These are phyloP conservation scores for Coelopa pilipes DNA, from an alignment of 2,888 invertebrate genomes.

Conservation along the genomic window DNA sequence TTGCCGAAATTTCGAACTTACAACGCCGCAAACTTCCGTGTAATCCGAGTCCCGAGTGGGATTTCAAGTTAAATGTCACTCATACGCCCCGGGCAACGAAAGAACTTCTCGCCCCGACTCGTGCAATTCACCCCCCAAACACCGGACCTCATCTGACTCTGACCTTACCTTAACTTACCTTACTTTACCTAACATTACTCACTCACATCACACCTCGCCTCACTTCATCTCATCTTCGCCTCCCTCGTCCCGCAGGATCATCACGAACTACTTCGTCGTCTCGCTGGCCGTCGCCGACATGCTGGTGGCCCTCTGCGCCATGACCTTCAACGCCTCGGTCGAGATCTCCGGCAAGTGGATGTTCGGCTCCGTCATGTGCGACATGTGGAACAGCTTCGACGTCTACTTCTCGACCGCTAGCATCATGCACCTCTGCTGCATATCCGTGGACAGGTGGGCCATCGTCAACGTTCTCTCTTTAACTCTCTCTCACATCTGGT, in stretches of 20 bases:
- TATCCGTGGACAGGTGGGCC: constrained; percentile 80
- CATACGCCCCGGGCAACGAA: too few relatives aligned
- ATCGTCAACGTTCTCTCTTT: too few relatives aligned
- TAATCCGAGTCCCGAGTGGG: too few relatives aligned
- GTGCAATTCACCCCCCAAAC: too few relatives aligned
- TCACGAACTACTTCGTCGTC: constrained; percentile 96
- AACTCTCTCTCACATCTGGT: too few relatives aligned
- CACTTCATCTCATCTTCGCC: background rate
- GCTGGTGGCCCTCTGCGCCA: constrained; percentile 89
- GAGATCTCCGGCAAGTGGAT: constrained; percentile 87
- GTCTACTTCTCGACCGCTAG: constrained; percentile 94
- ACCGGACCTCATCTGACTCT: too few relatives aligned
- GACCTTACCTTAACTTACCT: background rate
- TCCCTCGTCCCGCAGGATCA: constrained; percentile 71
- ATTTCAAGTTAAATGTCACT: too few relatives aligned
- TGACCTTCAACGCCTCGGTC: constrained; percentile 93
- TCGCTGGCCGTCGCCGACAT: constrained; percentile 94
- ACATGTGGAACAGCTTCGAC: constrained; percentile 93
- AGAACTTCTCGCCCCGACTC: too few relatives aligned
- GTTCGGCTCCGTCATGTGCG: constrained; percentile 90
- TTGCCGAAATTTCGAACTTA: too few relatives aligned
- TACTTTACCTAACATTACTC: background rate
- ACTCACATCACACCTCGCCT: background rate
- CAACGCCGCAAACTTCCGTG: too few relatives aligned
- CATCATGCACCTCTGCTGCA: constrained; percentile 93